phyloP scores from a whole-genome alignment of 2,888 invertebrate species.

The Epinotia brunnichana region DNA sequence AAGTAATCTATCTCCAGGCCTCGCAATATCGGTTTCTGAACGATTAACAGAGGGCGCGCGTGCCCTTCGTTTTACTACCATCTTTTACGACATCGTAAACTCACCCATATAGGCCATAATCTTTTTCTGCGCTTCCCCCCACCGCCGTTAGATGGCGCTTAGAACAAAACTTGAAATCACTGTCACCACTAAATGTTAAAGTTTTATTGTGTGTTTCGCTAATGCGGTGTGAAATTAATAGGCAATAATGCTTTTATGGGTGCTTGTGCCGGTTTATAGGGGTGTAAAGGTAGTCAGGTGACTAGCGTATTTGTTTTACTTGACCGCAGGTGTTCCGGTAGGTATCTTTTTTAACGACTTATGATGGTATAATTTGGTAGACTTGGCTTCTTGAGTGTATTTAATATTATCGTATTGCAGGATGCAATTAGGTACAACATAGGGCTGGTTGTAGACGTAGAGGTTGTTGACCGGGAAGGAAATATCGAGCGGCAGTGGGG shows the following conservation, averaged over 20 bases:
- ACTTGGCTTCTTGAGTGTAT: conserved; percentile 6
- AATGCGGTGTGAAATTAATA: conserved; percentile 84
- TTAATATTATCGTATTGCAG: conserved; percentile 5
- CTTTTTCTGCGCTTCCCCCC: conserved; percentile 73
- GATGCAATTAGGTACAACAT: conserved; percentile 28
- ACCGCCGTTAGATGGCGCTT: conserved; percentile 75
- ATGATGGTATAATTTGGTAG: conserved; percentile 42
- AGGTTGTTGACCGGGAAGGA: conserved; percentile 32
- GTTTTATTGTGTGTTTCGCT: conserved; percentile 83
- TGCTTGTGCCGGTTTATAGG: conserved; percentile 78
- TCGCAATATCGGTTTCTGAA: conserved; percentile 83
- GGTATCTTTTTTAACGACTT: conserved; percentile 59
- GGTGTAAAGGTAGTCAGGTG: conserved; percentile 77
- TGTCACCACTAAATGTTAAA: conserved; percentile 78
- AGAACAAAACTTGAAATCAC: conserved; percentile 76
- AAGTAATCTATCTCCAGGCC: conserved; percentile 81
- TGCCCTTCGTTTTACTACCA: conserved; percentile 82
- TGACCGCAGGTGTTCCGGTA: conserved; percentile 69
- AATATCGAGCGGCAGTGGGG: conserved; percentile 36
- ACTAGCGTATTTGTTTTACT: conserved; percentile 74
- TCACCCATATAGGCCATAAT: conserved; percentile 79
- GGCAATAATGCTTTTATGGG: conserved; percentile 83
- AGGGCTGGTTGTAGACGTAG: conserved; percentile 5
- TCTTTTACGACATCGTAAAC: conserved; percentile 82
- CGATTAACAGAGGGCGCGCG: conserved; percentile 84